A percentile compares a stretch with the other conserved stretches of the same genome.
Evolutionary conservation across 2,113 vertebrate species (phyloP).

Genomic region (Cyanoderma ruficeps): DNA sequence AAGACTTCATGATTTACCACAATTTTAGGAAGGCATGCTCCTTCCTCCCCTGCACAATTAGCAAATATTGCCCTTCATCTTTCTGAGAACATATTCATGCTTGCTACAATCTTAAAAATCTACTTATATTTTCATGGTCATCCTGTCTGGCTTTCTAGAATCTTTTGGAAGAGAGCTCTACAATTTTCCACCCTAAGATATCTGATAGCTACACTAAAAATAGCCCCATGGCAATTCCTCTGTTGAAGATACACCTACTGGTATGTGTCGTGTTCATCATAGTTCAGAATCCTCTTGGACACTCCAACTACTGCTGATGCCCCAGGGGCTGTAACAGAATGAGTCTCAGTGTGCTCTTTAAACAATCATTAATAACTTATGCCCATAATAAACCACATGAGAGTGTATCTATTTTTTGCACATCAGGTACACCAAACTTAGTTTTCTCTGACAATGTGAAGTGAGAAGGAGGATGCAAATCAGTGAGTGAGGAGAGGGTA

Average conservation of each 20-base stretch:
- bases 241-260: slow-evolving; percentile 58
- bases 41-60: neutral
- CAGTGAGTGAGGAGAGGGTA: neutral
- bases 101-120: neutral
- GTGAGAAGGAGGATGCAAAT: neutral
- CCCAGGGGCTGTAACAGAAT: neutral
- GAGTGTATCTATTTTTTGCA: slow-evolving; percentile 2
- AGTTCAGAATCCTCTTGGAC: neutral
- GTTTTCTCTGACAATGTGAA: neutral
- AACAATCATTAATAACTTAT: neutral
- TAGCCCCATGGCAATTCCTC: neutral
- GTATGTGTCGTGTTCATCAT: neutral
- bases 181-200: slow-evolving; percentile 54
- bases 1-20: neutral
- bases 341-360: neutral
- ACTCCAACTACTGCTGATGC: neutral
- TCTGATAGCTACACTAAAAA: slow-evolving; percentile 50
- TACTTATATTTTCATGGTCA: slow-evolving; percentile 22
- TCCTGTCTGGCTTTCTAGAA: slow-evolving; percentile 3
- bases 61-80: neutral
- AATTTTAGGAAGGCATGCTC: neutral
- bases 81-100: neutral
- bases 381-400: neutral
- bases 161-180: slow-evolving; percentile 30
- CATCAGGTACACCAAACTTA: neutral